Base-by-base conservation (phyloP, 2,888 invertebrate species). In the Dinocampus coccinellae region DNA sequence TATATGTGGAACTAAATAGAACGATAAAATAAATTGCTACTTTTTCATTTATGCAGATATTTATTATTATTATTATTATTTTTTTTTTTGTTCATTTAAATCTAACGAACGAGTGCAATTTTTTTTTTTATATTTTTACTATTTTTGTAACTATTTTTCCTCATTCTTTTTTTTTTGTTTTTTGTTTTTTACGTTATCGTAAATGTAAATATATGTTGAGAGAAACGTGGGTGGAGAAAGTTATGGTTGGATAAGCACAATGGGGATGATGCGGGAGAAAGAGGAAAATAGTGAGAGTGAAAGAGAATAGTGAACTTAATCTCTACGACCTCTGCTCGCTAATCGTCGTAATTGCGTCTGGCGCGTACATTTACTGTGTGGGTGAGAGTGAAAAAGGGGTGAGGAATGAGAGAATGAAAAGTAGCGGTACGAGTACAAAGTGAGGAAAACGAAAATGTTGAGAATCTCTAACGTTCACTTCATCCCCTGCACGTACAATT, bases 331-430 rank as follows among this genome's bases (percentile, higher is more conserved):
- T 63, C 24, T 34, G 63, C 70, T 70, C 69, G 65, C 63, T 70
- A 72, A 74, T 72, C 70, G 63, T 67, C 52, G 66, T 81, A 81
- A 81, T 81, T 77, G 78, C 73, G 75, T 77, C 76, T 73, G 75
- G 70, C 74, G 77, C 74, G 77, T 77, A 78, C 77, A 60, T 65
- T 55, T 42, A 64, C 58, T 60, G 24, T 34, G 60, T 3, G 16
- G 16, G 39, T 39, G 16, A 47, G 47, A 47, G 47, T 16, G 47
- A 47, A 16, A 16, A 16, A 20, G 47, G 7, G 47, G 16, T 3
- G 16, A 20, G 3, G 20, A 47, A 47, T 2, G 16, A 7, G 47
- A 47, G 16, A 16, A 20, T 16, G 20, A 1, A 16, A 47, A 16
- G 16, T n/a, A 47, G 47, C n/a, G 16, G 1, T n/a, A 47, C 7